Evolutionary conservation across 1,140 invertebrate species (phyloP), one percentile per base, ranked within the genome.

Genomic region (Mactra quadrangularis): DNA sequence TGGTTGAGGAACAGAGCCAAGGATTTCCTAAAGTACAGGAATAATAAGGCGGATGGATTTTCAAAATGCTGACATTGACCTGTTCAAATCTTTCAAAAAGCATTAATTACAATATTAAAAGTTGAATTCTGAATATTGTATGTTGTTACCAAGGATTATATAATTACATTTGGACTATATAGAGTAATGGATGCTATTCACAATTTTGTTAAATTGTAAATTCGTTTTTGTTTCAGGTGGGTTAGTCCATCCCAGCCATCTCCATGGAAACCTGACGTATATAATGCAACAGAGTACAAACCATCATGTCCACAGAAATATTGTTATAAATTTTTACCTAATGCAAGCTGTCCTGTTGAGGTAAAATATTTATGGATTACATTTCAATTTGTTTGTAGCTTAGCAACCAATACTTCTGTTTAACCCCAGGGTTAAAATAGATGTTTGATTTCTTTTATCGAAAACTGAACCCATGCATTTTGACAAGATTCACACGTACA

Each of bases 191-290:
- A n/a, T n/a, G n/a, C n/a, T n/a, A n/a, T n/a, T n/a, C n/a, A n/a
- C n/a, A n/a, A n/a, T n/a, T n/a, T n/a, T n/a, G n/a, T n/a, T n/a
- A n/a, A n/a, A n/a, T n/a, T n/a, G n/a, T n/a, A n/a, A n/a, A n/a
- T n/a, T 31, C 4, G 35, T 77, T 97, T 97, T 15, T 96, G 95
- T 75, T 93, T 98, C 25, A 94, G 98, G 47, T 98, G 98, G 70
- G 47, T 47, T 29, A n/a, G 35, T 3, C 82, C 85, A 4, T 22
- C 6, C 11, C 31, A 22, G 13, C 62, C 78, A 2, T 25, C 25
- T 4, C 38, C 78, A 3, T 87, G 86, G 86, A 29, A 22, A 59
- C 78, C 78, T 17, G 59, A 68, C 2, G 27, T 79, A 0, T 60
- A 57, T 11, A 72, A 85, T 33, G 86, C 83, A 47, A 84, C 71